These are phyloP conservation scores for Podarcis lilfordi DNA, from an alignment of 2,797 vertebrate species.

Conservation along the genomic window DNA sequence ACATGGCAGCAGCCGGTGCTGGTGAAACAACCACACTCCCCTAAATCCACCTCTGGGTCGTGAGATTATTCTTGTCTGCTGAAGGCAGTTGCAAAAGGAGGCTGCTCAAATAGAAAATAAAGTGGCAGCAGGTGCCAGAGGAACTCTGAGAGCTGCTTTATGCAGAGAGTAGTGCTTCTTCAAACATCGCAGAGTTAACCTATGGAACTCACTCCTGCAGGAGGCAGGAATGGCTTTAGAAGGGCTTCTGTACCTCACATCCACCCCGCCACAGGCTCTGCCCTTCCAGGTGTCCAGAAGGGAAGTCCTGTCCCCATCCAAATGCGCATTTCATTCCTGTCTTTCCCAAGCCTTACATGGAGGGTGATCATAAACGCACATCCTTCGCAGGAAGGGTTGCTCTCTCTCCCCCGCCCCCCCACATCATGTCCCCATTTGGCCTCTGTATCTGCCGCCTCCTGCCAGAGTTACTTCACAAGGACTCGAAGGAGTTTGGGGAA, in stretches of 20 bases:
- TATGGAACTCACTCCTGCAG: no score
- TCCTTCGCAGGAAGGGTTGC: not conserved
- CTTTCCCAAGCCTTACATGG: not conserved
- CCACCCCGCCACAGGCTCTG: not conserved
- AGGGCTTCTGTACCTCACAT: no score
- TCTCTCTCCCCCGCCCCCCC: no score
- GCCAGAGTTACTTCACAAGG: not conserved
- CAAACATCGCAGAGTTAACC: no score
- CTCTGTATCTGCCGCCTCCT: not conserved
- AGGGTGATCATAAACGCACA: not conserved
- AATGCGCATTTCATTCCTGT: not conserved
- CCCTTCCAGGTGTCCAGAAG: not conserved
- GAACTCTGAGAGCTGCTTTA: no score
- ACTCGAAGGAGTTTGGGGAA: slow-evolving; percentile 24
- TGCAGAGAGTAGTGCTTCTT: no score
- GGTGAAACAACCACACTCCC: no score
- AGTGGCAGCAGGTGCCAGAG: not conserved
- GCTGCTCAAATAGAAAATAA: not conserved
- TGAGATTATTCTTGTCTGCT: no score
- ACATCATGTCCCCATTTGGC: not conserved
- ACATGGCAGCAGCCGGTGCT: no score
- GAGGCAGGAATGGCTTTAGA: no score
- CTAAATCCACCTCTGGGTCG: no score
- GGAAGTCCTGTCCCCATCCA: not conserved
- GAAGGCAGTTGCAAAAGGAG: not conserved